Base-by-base conservation (phyloP, 1,140 invertebrate genomes). In the Drusus annulatus region DNA sequence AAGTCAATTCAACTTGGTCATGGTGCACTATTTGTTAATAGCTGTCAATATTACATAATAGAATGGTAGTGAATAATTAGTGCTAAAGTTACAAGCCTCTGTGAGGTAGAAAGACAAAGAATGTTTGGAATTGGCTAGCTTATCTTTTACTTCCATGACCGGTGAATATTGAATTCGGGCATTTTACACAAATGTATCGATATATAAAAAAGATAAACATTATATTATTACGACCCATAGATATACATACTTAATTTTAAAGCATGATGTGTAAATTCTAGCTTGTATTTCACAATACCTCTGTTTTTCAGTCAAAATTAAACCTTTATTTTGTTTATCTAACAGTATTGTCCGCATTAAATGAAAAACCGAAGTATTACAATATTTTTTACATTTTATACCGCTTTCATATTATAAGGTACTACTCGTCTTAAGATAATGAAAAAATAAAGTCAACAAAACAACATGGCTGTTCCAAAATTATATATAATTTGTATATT, bases 381-480 rank as follows among this genome's bases (percentile, higher is more conserved):
- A 74, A 74, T 74, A 74, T 74, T 74, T 74, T 73, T 54, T 74
- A 74, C 51, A 28, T 74, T 74, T 74, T 74, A 74, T 74, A 56
- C 51, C 21, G 13, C 23, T 74, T 52, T 74, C 50, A 54, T 74
- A 74, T 50, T 56, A 16, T 63, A 63, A 21, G 56, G 17, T 60
- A 45, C 36, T 45, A 45, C 13, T 45, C 13, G 8, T 45, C 10
- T 45, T 28, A 65, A 65, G 23, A 28, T 28, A 65, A 65, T 65
- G 16, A 16, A 16, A 25, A 21, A 21, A 65, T 25, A 23, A 25
- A 65, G 62, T 65, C 28, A 65, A 45, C 23, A 60, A 60, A 60
- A 23, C 62, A 65, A 25, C 62, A 28, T 65, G 62, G 62, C 62
- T 65, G 28, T 60, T 65, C 62, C 23, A 65, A 65, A 65, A 25